Evolutionary conservation across 2,113 vertebrate species (phyloP).

Genomic region (Rhabdomys dilectus): DNA sequence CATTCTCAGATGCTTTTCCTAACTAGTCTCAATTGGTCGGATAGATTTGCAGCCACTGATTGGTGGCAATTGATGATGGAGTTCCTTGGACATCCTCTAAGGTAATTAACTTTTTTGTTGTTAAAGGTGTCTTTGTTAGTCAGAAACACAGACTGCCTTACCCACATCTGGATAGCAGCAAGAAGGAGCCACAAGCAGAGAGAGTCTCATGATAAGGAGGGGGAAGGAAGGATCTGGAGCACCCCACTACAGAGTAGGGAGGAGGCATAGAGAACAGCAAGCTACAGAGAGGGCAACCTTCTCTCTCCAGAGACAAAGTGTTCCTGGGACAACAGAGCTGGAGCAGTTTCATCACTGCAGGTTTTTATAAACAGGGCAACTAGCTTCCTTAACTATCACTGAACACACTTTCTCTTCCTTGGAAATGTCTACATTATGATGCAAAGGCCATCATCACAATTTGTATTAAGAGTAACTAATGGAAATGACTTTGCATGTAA

Average conservation of each 20-base stretch:
- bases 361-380: background rate
- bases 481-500: background rate
- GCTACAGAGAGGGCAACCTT: background rate
- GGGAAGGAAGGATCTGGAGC: too few species aligned
- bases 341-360: background rate
- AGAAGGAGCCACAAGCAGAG: background rate
- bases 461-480: background rate
- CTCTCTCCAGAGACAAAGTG: background rate
- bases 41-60: background rate
- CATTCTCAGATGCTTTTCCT: background rate
- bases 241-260: background rate
- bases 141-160: background rate
- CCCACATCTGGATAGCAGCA: background rate
- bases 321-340: background rate
- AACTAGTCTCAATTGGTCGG: background rate
- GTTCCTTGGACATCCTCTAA: constrained; percentile 47
- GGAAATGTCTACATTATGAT: constrained; percentile 40
- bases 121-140: background rate
- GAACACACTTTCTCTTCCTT: background rate
- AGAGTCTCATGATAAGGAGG: too few species aligned
- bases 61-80: background rate
- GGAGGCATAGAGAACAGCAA: background rate
- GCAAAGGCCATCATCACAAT: background rate
- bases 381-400: background rate
- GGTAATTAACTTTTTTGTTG: background rate